Percentiles rank a stretch among this genome's conserved stretches.
Evolutionary conservation across 2,113 vertebrate species (phyloP).

Genomic region (Salvelinus fontinalis): DNA sequence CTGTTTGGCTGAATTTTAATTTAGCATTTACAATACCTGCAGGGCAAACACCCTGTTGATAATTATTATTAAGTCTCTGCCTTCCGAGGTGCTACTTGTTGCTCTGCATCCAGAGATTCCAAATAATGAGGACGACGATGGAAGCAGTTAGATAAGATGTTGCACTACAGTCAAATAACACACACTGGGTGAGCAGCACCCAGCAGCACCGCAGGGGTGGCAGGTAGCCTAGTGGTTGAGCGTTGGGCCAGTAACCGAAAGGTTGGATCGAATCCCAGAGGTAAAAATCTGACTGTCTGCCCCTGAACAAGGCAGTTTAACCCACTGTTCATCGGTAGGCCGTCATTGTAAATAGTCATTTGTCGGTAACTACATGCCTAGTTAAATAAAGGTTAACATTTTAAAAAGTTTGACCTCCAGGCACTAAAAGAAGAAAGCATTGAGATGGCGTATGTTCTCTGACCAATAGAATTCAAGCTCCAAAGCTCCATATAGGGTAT

Average conservation of each 20-base stretch:
- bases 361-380: too few relatives aligned
- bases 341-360: too few relatives aligned
- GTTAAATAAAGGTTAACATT: too few relatives aligned
- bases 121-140: constrained; percentile 12
- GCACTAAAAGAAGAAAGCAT: not conserved
- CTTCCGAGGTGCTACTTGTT: constrained; percentile 13
- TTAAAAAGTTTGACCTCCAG: too few relatives aligned
- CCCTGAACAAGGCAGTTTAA: too few relatives aligned
- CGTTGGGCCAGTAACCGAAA: too few relatives aligned
- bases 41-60: constrained; percentile 24
- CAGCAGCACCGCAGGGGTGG: not conserved
- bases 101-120: constrained; percentile 13
- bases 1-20: constrained; percentile 21
- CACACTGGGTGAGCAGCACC: not conserved
- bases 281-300: too few relatives aligned
- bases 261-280: too few relatives aligned
- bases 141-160: constrained; percentile 2
- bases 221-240: too few relatives aligned
- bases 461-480: not conserved
- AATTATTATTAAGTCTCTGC: constrained; percentile 21
- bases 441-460: not conserved
- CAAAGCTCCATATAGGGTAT: not conserved
- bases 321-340: too few relatives aligned
- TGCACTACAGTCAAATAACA: constrained; percentile 11
- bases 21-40: constrained; percentile 12